Evolutionary conservation across 2,113 vertebrate species (phyloP).

Genomic region (Melanotaenia duboulayi): DNA sequence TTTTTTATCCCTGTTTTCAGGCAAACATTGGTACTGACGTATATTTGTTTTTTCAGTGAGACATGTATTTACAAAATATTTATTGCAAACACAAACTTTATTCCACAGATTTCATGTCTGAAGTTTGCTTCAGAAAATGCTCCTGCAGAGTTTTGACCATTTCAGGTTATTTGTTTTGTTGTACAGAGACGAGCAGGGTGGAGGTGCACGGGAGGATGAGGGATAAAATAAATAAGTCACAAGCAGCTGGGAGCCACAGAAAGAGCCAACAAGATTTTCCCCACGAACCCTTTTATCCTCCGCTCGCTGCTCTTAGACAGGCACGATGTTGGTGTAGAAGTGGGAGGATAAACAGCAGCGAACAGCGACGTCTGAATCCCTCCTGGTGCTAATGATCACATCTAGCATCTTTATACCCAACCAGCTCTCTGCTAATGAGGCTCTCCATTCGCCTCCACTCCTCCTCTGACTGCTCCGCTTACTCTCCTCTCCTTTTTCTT

Average conservation of each 20-base stretch:
- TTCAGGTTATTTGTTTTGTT: constrained; percentile 6
- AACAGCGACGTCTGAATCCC: constrained; percentile 53
- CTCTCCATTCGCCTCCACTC: constrained; percentile 31
- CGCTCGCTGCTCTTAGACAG: constrained; percentile 29
- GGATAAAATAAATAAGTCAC: constrained; percentile 50
- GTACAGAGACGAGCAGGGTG: constrained; percentile 2
- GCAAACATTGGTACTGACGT: too few relatives aligned
- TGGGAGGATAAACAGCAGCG: constrained; percentile 64
- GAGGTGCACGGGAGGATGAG: constrained; percentile 26
- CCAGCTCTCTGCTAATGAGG: constrained; percentile 65
- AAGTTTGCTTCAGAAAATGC: not conserved
- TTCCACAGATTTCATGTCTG: not conserved
- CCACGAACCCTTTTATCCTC: constrained; percentile 61
- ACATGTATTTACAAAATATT: too few relatives aligned
- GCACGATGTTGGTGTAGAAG: constrained; percentile 18
- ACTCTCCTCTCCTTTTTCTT: not conserved
- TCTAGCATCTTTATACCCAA: constrained; percentile 55
- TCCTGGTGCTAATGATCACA: constrained; percentile 58
- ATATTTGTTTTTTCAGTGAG: too few relatives aligned
- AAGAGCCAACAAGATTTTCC: constrained; percentile 43
- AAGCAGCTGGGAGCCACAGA: constrained; percentile 27
- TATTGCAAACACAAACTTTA: not conserved
- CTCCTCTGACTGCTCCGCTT: not conserved
- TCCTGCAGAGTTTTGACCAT: not conserved
- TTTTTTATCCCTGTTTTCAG: too few relatives aligned